Percentiles rank a stretch among this genome's conserved stretches.
Evolutionary conservation across 2,113 vertebrate genomes (phyloP).

Genomic region (Herpetotheres cachinnans): DNA sequence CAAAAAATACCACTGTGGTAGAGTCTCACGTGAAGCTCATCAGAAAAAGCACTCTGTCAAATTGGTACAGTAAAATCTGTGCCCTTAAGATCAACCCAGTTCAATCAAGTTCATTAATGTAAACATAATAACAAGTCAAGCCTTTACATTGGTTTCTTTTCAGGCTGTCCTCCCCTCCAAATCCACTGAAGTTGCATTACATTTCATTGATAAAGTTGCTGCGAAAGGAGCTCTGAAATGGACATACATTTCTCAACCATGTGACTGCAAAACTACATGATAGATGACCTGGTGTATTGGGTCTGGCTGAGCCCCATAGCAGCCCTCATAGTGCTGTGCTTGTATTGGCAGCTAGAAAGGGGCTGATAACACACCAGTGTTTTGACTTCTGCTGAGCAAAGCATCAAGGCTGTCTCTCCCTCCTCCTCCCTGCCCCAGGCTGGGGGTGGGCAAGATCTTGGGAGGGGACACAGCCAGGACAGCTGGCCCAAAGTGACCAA

Average conservation of each 20-base stretch:
- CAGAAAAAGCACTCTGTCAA: neutral
- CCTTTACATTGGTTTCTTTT: neutral
- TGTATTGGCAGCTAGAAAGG: too few relatives aligned
- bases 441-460: too few relatives aligned
- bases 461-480: too few relatives aligned
- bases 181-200: neutral
- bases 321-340: too few relatives aligned
- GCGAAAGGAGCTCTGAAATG: neutral
- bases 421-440: too few relatives aligned
- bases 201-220: neutral
- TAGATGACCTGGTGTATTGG: neutral
- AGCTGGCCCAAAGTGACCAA: too few relatives aligned
- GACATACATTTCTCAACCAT: neutral
- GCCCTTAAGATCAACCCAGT: neutral
- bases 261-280: neutral
- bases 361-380: too few relatives aligned
- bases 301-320: too few relatives aligned
- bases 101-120: neutral
- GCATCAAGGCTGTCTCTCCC: too few relatives aligned
- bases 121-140: neutral
- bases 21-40: neutral
- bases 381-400: too few relatives aligned
- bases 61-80: neutral
- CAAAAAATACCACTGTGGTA: neutral
- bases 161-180: neutral